Conservation (phyloP, 1,140 invertebrate species). For the Aphis gossypii region DNA sequence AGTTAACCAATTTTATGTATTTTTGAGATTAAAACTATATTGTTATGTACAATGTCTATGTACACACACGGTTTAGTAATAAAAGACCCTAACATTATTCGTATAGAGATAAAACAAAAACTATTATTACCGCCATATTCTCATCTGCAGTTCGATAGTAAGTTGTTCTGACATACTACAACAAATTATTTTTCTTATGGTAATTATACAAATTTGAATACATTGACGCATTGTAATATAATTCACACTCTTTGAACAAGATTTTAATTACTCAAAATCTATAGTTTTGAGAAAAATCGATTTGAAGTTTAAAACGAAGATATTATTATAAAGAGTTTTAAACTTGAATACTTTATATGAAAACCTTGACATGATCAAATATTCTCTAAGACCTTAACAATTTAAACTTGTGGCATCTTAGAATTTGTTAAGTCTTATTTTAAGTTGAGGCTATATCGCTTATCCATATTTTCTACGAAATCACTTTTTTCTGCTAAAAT, state of each 20-base stretch:
- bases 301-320: background rate
- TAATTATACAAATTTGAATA: background rate
- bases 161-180: background rate
- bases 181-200: background rate
- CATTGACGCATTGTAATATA: background rate
- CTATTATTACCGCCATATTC: background rate
- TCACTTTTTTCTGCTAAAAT: background rate
- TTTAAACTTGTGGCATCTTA: too few relatives aligned
- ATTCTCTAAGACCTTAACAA: background rate
- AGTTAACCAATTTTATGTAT: background rate
- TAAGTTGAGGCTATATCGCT: too few relatives aligned
- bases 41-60: background rate
- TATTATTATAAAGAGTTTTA: too few relatives aligned
- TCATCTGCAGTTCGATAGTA: background rate
- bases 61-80: background rate
- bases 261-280: background rate
- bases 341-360: too few relatives aligned
- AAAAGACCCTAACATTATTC: background rate
- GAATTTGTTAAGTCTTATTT: too few relatives aligned
- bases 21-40: background rate
- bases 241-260: background rate
- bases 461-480: too few relatives aligned
- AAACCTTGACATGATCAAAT: background rate
- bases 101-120: background rate
- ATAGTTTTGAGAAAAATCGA: background rate